Conservation (phyloP, 1,140 invertebrate species). For the Cyclargus thomasi region DNA sequence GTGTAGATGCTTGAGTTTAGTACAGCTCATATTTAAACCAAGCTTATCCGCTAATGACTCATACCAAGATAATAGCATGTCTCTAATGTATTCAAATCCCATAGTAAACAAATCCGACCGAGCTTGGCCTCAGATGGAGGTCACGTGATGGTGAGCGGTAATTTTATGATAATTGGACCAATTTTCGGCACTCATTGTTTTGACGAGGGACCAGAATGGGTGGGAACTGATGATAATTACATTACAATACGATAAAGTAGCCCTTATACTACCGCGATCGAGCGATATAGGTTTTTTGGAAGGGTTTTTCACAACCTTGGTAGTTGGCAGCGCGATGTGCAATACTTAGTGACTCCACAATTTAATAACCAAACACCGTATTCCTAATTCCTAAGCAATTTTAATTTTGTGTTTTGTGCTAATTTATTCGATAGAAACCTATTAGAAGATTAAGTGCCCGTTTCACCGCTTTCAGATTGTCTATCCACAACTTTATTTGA, state of each 20-base stretch:
- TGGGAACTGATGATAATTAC: constrained; percentile 1
- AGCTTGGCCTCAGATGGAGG: neutral
- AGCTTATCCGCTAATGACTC: neutral
- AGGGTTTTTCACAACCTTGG: neutral
- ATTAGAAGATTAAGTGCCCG: no score
- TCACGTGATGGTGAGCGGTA: neutral
- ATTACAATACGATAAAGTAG: neutral
- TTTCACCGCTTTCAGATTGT: no score
- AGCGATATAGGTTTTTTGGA: neutral
- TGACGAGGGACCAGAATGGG: constrained; percentile 1
- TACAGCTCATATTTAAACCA: no score
- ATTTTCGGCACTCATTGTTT: constrained; percentile 3
- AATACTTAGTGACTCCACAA: neutral
- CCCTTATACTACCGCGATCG: neutral
- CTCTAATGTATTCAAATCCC: neutral
- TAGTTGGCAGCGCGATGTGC: neutral
- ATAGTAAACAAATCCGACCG: neutral
- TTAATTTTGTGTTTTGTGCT: no score
- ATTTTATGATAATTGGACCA: constrained; percentile 1
- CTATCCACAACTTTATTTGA: no score
- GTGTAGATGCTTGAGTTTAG: no score
- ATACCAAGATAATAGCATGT: neutral
- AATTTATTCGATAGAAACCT: no score
- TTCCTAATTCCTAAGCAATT: no score
- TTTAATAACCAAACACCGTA: no score